These are phyloP conservation scores for Sericinus montela DNA, from an alignment of 2,888 invertebrate genomes.

Conservation along the genomic window DNA sequence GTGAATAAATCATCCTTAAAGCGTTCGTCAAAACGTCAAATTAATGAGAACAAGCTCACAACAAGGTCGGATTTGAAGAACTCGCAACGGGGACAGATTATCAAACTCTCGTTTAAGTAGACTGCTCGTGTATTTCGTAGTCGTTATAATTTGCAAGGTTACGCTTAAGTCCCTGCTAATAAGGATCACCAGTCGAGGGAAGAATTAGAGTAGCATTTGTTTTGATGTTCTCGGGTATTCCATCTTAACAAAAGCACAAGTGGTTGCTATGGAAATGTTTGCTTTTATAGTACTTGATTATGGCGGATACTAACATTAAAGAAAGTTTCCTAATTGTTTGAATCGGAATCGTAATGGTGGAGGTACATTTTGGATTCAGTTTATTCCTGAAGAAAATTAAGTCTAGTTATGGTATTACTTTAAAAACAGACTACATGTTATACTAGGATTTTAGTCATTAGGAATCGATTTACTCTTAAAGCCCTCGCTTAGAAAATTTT, in stretches of 20 bases:
- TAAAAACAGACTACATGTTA: no score
- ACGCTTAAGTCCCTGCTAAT: conserved; percentile 72
- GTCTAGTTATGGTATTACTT: no score
- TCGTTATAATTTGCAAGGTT: conserved; percentile 75
- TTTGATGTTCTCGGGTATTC: conserved; percentile 61
- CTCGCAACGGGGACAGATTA: conserved; percentile 59
- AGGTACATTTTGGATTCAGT: no score
- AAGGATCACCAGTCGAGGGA: conserved; percentile 70
- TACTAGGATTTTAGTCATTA: no score
- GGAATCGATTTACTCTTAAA: no score
- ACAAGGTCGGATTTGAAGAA: conserved; percentile 35
- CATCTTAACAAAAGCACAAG: conserved; percentile 31
- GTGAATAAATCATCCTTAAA: conserved; percentile 11
- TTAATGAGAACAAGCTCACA: conserved; percentile 29
- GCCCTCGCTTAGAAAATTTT: no score
- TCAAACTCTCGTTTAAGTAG: conserved; percentile 60
- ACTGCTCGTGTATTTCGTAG: conserved; percentile 46
- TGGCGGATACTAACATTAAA: neutral
- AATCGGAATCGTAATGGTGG: no score
- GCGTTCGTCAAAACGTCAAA: conserved; percentile 15
- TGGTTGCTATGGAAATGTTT: conserved; percentile 4
- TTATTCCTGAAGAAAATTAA: no score
- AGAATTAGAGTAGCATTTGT: conserved; percentile 72
- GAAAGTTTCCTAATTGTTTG: neutral
- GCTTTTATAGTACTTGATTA: neutral